phyloP scores from a whole-genome alignment of 1,140 invertebrate genomes.

The Camponotus pennsylvanicus region DNA sequence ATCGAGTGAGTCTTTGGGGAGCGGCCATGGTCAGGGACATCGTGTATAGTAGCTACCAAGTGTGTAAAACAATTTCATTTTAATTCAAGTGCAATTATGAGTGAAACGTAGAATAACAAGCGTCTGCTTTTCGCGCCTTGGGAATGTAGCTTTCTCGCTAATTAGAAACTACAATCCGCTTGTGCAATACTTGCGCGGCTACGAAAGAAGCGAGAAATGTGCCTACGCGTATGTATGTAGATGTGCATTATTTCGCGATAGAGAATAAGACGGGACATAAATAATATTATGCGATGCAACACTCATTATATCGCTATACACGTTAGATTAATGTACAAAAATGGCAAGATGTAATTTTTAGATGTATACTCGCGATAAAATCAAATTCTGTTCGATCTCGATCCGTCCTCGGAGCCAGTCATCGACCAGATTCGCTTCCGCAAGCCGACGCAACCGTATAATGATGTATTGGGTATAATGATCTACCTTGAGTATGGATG shows the following conservation, averaged over 20 bases:
- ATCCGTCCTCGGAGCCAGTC: not conserved
- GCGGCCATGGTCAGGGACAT: not conserved
- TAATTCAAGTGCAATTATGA: constrained; percentile 64
- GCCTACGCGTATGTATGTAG: constrained; percentile 24
- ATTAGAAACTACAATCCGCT: constrained; percentile 29
- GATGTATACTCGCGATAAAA: not conserved
- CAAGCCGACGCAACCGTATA: not conserved
- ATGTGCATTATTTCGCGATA: not conserved
- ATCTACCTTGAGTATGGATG: not conserved
- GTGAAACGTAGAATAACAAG: constrained; percentile 35
- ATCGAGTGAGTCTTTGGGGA: not conserved
- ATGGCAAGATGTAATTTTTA: not conserved
- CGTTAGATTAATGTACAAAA: constrained; percentile 1
- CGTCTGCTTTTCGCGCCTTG: not conserved
- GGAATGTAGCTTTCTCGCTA: constrained; percentile 54
- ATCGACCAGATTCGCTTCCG: not conserved
- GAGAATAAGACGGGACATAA: not conserved
- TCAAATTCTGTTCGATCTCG: not conserved
- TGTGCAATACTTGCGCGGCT: not conserved
- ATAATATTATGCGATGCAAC: constrained; percentile 5
- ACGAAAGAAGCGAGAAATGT: not conserved
- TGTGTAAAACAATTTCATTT: constrained; percentile 21
- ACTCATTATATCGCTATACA: not conserved
- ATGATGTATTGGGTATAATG: not conserved
- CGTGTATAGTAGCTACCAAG: not conserved